Conservation (phyloP, 2,888 invertebrate genomes). For the Gerosis bhagava region DNA sequence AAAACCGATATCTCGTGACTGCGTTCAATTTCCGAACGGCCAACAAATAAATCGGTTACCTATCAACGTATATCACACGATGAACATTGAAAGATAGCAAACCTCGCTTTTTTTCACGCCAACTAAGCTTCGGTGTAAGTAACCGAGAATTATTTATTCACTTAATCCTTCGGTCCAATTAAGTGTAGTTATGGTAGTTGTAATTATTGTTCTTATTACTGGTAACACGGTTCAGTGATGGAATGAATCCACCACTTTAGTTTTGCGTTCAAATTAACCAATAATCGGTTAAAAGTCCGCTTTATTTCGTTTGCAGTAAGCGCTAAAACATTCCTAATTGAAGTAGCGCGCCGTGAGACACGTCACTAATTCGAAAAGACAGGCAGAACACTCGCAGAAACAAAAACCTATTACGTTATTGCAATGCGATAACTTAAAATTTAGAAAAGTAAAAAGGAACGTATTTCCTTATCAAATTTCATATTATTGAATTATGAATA, state of each 20-base stretch:
- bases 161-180: constrained; percentile 67
- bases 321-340: constrained; percentile 8
- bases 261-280: constrained; percentile 23
- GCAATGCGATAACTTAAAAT: constrained; percentile 18
- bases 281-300: constrained; percentile 3
- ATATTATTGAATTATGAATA: no score
- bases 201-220: constrained; percentile 63
- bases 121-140: constrained; percentile 49
- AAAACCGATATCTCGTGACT: constrained; percentile 43
- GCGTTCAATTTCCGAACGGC: constrained; percentile 41
- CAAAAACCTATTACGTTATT: constrained; percentile 27
- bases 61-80: constrained; percentile 54
- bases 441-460: constrained; percentile 6
- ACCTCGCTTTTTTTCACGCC: constrained; percentile 49
- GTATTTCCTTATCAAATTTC: constrained; percentile 5
- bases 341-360: constrained; percentile 18
- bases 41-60: constrained; percentile 56
- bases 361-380: constrained; percentile 36
- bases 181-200: constrained; percentile 57
- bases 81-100: constrained; percentile 38
- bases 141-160: constrained; percentile 59
- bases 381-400: constrained; percentile 31
- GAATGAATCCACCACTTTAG: constrained; percentile 20
- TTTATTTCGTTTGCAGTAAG: constrained; percentile 15
- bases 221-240: constrained; percentile 60